Conservation (phyloP, 2,888 invertebrate species). For the Merodon equestris region DNA sequence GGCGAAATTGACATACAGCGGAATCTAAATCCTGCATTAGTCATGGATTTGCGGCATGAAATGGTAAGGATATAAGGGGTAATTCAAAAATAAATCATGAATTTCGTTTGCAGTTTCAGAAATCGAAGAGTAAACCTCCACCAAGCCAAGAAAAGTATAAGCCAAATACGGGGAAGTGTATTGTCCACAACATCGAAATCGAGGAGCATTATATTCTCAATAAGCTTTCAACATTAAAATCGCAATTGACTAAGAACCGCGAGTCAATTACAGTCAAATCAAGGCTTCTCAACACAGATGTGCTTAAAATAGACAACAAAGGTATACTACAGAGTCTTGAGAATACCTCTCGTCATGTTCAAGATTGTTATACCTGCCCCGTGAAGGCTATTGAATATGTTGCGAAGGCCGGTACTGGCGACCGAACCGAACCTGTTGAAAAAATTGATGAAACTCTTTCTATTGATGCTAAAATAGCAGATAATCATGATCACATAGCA, state of each 20-base stretch:
- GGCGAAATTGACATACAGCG: conserved; percentile 70
- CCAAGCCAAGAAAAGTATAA: conserved; percentile 53
- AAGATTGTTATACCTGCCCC: conserved; percentile 75
- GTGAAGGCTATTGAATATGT: conserved; percentile 71
- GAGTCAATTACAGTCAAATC: conserved; percentile 63
- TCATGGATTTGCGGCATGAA: conserved; percentile 78
- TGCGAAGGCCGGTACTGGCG: conserved; percentile 62
- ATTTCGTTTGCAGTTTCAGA: conserved; percentile 71
- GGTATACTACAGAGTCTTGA: conserved; percentile 73
- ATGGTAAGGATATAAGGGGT: conserved; percentile 71
- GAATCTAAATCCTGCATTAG: conserved; percentile 74
- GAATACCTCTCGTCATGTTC: conserved; percentile 73
- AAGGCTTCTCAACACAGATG: conserved; percentile 65
- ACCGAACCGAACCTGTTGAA: conserved; percentile 47
- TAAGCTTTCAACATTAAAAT: conserved; percentile 76
- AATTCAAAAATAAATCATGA: neutral
- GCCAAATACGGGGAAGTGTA: conserved; percentile 72
- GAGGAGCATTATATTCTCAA: conserved; percentile 76
- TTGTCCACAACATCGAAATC: conserved; percentile 75
- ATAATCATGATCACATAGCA: neutral
- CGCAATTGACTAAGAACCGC: conserved; percentile 73
- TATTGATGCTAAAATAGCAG: neutral
- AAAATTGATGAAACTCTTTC: neutral
- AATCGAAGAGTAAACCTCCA: conserved; percentile 70
- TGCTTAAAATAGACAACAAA: conserved; percentile 71